Base-by-base conservation (phyloP, 2,888 invertebrate genomes). In the Drosophila limbata region DNA sequence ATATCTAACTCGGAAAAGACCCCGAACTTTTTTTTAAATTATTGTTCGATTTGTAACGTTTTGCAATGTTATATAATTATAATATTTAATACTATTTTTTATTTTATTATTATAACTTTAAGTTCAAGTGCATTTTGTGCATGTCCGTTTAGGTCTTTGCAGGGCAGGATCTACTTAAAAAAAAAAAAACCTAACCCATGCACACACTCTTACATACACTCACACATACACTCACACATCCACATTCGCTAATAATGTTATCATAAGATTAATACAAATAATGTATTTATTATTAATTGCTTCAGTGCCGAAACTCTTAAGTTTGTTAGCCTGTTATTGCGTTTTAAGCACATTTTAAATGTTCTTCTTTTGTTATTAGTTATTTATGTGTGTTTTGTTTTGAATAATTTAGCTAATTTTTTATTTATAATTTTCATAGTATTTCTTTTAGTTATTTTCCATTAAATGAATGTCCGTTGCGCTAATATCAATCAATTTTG, bases 401-500 rank as follows among this genome's bases (percentile, higher is more conserved):
- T 86, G 78, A 88, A 77, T 81, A 88, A 77, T 86, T 85, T 78
- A 72, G 68, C 81, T 85, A 84, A 72, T 59, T 28, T 69, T 53
- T 72, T 51, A 57, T 67, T 44, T 37, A 63, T 75, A 19, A 33
- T 48, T 44, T 66, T 72, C 33, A 37, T 56, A 44, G 51, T 31
- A 35, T 35, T 50, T 56, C 48, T 55, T 28, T 35, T 45, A 62
- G 65, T 70, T 62, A 72, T 37, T 52, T 75, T 88, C 81, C 73
- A 81, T 77, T 81, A 51, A 61, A 77, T 88, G 90, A 87, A 89
- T 87, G 84, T 84, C 88, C 83, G 86, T 88, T 85, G 86, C 83
- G 74, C 79, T 88, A 88, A 90, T 79, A 70, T 86, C 76, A 82
- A 78, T 87, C 55, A 67, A 81, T 85, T 75, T 75, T 68, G 33